Percentiles rank a stretch among this genome's conserved stretches.
These are phyloP conservation scores for Pachyramphus minor DNA, from an alignment of 2,113 vertebrate genomes.

Conservation along the genomic window DNA sequence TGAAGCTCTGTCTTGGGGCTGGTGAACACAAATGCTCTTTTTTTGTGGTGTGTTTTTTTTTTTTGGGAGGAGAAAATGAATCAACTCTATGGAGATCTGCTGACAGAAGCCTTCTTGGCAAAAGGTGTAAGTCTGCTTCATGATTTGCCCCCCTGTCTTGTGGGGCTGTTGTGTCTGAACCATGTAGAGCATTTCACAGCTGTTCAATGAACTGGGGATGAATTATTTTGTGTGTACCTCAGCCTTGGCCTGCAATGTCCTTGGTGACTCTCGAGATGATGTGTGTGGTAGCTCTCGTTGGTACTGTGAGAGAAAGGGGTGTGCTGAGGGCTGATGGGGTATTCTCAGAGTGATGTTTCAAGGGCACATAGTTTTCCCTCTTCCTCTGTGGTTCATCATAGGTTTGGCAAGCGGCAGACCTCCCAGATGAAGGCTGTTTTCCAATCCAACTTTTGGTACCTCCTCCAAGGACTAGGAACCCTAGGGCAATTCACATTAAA, in stretches of 20 bases:
- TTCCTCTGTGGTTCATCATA: background rate
- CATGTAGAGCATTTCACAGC: background rate
- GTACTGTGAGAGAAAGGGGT: background rate
- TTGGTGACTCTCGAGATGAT: rapidly evolving
- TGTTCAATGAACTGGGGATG: background rate
- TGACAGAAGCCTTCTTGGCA: background rate
- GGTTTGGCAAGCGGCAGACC: background rate
- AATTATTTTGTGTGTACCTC: rapidly evolving
- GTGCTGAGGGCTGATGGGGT: background rate
- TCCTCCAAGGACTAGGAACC: background rate
- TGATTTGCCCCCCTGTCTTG: rapidly evolving
- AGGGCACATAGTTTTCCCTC: rapidly evolving
- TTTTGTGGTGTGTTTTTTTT: too few species aligned
- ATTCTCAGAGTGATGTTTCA: background rate
- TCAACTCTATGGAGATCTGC: background rate
- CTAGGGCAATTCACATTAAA: background rate
- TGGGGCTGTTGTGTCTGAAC: background rate
- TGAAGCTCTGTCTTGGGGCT: background rate
- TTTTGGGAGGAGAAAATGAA: background rate
- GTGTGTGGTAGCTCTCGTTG: background rate
- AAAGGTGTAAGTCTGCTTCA: background rate
- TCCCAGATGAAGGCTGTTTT: background rate
- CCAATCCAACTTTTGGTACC: background rate
- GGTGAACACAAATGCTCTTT: background rate
- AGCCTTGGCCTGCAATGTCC: background rate